Conservation (phyloP, 1,140 invertebrate genomes). For the Drosophila sulfurigaster region DNA sequence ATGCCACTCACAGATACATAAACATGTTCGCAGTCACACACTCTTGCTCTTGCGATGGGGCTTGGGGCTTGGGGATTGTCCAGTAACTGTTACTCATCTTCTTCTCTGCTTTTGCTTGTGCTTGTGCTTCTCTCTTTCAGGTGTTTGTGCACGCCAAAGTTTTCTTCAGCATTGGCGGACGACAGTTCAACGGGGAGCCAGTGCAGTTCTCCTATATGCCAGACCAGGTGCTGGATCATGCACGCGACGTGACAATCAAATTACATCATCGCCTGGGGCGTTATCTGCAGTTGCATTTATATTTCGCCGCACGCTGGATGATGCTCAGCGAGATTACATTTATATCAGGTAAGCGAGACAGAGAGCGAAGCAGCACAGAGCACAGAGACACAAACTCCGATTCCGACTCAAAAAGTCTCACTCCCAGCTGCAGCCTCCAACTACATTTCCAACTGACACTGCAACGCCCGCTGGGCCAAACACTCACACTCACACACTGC, state of each 20-base stretch:
- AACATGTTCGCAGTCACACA: not conserved
- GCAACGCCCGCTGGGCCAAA: constrained; percentile 36
- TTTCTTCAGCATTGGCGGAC: constrained; percentile 92
- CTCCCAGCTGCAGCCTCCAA: not conserved
- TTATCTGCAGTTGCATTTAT: constrained; percentile 92
- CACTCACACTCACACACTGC: constrained; percentile 9
- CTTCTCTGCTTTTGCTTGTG: not conserved
- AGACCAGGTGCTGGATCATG: constrained; percentile 92
- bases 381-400: not conserved
- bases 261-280: constrained; percentile 91
- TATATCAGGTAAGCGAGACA: constrained; percentile 89
- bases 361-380: constrained; percentile 48
- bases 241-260: constrained; percentile 93
- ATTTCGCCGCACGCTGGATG: constrained; percentile 94
- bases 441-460: not conserved
- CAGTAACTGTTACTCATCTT: constrained; percentile 45
- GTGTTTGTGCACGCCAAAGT: constrained; percentile 89
- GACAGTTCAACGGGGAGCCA: constrained; percentile 87
- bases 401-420: not conserved
- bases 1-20: constrained; percentile 50
- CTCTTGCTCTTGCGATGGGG: not conserved
- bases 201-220: constrained; percentile 90
- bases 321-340: constrained; percentile 95
- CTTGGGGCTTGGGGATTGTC: constrained; percentile 8
- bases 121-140: constrained; percentile 82